Evolutionary conservation across 1,140 invertebrate species (phyloP), one percentile per base, ranked within the genome.

Genomic region (Trinorchestia longiramus): DNA sequence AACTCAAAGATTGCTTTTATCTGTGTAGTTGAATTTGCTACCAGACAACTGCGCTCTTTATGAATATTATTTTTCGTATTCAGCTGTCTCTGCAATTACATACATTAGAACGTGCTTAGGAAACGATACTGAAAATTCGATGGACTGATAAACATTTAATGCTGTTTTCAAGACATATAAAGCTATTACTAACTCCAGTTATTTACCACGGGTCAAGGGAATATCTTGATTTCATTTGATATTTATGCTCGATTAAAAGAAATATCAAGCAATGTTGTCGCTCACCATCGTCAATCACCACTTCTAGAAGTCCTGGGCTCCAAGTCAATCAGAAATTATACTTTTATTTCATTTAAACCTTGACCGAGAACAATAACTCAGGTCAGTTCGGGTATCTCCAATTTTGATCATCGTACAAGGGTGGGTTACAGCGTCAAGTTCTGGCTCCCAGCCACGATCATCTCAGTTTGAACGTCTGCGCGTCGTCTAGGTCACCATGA

Each of bases 1-100:
- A 47, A 43, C 92, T 94, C 92, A 45, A 45, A 94, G 92, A 44
- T 94, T 94, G 92, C 92, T 94, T 94, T 94, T 43, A 94, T 43
- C 43, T 94, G 92, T 94, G 6, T 47, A 94, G 92, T 94, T 94
- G 44, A 94, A 94, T 94, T 94, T 94, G 40, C 43, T 94, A 23
- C 92, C 92, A 45, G 43, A n/a, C 44, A 40, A 94, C 92, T 77
- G 62, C 62, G 62, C 62, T 77, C 62, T 77, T 77, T 77, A 77
- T 77, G 62, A 77, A 36, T 36, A 77, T 77, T 8, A 77, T 77
- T 77, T 36, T 77, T 77, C 41, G 88, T 91, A 43, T 91, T 91
- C 88, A 42, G 8, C 88, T 43, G 88, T 36, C 36, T 53, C 47
- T 36, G 62, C 6, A 28, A 77, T 77, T 77, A 28, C n/a, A n/a